Conservation (phyloP, 2,888 invertebrate species). For the Zygothrica quintamaculata region DNA sequence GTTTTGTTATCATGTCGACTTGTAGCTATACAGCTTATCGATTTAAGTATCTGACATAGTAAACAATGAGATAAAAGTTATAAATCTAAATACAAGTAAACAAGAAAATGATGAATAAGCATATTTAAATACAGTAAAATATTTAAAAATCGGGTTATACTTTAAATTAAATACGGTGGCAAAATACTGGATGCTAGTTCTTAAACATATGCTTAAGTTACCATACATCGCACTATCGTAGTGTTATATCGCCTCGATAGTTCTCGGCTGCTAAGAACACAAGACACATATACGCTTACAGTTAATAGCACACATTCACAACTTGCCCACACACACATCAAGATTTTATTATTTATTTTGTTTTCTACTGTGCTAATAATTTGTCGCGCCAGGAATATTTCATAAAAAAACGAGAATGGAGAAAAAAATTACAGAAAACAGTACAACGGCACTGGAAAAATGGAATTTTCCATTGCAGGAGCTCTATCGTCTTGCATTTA, state of each 20-base stretch:
- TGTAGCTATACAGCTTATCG: too few species aligned
- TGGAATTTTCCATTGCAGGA: constrained; percentile 91
- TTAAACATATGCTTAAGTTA: constrained; percentile 5
- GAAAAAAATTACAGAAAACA: constrained; percentile 22
- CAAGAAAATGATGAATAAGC: too few species aligned
- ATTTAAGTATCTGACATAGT: too few species aligned
- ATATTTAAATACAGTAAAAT: too few species aligned
- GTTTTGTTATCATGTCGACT: too few species aligned
- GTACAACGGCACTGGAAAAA: constrained; percentile 83
- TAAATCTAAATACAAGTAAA: too few species aligned
- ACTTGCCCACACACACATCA: constrained; percentile 33
- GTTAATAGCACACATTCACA: constrained; percentile 11
- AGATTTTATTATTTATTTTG: constrained; percentile 70
- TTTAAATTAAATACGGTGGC: constrained; percentile 2
- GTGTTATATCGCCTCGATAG: constrained; percentile 7
- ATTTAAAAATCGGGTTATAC: too few species aligned
- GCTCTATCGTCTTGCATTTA: constrained; percentile 94
- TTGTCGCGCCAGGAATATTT: constrained; percentile 29
- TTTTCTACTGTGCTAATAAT: constrained; percentile 55
- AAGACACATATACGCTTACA: constrained; percentile 26
- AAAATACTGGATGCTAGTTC: background rate
- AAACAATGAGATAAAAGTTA: too few species aligned
- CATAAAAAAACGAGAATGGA: constrained; percentile 16
- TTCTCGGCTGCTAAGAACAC: background rate
- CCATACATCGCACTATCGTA: constrained; percentile 18